These are phyloP conservation scores for Eulemur albifrons DNA, from an alignment of 2,797 vertebrate genomes.

Conservation along the genomic window DNA sequence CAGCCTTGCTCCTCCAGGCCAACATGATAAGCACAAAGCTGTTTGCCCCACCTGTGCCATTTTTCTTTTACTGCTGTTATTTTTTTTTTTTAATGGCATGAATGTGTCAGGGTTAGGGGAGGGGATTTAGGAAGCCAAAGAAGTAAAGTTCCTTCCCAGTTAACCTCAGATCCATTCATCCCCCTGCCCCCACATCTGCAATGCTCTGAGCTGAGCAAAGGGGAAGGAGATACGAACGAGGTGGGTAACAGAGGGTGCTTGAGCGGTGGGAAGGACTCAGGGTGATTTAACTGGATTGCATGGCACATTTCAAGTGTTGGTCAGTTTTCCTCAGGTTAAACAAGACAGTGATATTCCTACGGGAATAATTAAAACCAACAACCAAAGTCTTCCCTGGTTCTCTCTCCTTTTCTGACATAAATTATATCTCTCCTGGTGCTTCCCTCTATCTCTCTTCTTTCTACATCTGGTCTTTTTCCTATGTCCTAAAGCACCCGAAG, in stretches of 20 bases:
- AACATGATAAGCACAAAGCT: not conserved
- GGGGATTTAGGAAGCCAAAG: not conserved
- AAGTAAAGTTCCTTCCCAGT: not conserved
- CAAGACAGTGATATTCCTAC: not conserved
- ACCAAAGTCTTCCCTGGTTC: not conserved
- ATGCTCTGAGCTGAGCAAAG: not conserved
- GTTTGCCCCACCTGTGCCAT: not conserved
- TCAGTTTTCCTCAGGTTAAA: not conserved
- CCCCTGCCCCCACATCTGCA: not conserved
- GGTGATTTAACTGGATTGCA: not conserved
- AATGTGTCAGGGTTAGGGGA: not conserved
- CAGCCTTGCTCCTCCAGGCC: not conserved
- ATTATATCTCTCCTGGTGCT: not conserved
- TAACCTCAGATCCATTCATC: not conserved
- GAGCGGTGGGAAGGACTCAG: not conserved
- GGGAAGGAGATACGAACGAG: not conserved
- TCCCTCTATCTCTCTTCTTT: not conserved
- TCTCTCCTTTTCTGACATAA: not conserved
- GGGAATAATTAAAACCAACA: not conserved
- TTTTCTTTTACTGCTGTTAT: not conserved
- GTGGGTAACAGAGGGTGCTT: not conserved
- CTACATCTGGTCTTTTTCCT: not conserved
- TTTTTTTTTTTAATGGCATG: not conserved
- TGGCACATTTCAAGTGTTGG: not conserved
- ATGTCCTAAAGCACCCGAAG: not conserved